Conservation (phyloP, 2,113 vertebrate species). For the Guaruba guarouba region DNA sequence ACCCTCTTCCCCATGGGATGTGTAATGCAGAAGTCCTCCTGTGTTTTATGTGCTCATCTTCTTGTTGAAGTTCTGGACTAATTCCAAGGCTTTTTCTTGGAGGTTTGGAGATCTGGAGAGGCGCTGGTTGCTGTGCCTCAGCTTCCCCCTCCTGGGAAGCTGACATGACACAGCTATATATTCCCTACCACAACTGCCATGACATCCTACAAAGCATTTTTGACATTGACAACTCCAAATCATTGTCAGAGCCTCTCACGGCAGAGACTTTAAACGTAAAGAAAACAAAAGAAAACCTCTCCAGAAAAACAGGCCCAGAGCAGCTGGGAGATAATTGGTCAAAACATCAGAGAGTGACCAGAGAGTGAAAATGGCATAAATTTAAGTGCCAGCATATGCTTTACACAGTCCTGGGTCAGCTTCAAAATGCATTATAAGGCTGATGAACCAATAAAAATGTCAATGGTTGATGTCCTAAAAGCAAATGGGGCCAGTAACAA, state of each 20-base stretch:
- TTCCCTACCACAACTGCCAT: background rate
- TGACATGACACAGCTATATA: background rate
- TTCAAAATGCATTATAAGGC: slow-evolving; percentile 15
- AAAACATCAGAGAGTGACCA: background rate
- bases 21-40: background rate
- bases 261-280: background rate
- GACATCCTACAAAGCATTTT: background rate
- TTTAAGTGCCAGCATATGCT: background rate
- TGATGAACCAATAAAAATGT: slow-evolving; percentile 17
- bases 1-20: background rate
- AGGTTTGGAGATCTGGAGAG: background rate
- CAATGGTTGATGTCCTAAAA: background rate
- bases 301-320: background rate
- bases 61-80: background rate
- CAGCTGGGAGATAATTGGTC: background rate
- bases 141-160: background rate
- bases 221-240: background rate
- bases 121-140: background rate
- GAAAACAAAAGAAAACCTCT: background rate
- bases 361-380: background rate
- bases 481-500: background rate
- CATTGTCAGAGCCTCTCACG: background rate
- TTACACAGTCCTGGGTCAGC: background rate
- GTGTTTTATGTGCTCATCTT: background rate
- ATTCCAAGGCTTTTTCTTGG: background rate